A percentile compares a stretch with the other conserved stretches of the same genome.
These are phyloP conservation scores for Eulemur rubriventer DNA, from an alignment of 2,797 vertebrate genomes.

Conservation along the genomic window DNA sequence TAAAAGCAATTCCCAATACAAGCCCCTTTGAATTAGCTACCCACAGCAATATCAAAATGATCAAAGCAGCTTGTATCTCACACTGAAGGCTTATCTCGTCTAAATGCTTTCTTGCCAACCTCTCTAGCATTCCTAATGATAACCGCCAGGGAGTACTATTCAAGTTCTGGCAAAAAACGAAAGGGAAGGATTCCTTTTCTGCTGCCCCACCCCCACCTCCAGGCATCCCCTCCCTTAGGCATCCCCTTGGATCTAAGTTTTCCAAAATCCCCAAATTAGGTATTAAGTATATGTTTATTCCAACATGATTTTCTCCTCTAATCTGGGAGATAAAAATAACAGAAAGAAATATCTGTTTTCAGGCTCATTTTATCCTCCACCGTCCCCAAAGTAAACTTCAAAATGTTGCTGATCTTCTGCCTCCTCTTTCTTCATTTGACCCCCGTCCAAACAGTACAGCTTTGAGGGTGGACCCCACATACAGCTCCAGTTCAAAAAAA, in stretches of 20 bases:
- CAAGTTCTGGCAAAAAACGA: neutral
- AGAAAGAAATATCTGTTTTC: slow-evolving; percentile 53
- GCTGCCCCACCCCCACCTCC: too few relatives aligned
- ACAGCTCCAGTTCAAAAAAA: neutral
- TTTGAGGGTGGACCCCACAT: neutral
- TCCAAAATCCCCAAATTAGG: slow-evolving; percentile 74
- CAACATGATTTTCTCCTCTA: slow-evolving; percentile 60
- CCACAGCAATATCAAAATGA: neutral
- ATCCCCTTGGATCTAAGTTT: slow-evolving; percentile 28
- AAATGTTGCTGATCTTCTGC: neutral
- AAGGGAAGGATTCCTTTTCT: neutral
- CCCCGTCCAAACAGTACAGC: slow-evolving; percentile 21
- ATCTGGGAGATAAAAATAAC: slow-evolving; percentile 74
- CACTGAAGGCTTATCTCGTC: neutral
- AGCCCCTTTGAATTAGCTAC: neutral
- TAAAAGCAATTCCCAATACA: neutral
- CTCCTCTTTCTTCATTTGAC: slow-evolving; percentile 54
- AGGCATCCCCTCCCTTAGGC: neutral
- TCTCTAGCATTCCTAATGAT: neutral
- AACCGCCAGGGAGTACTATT: neutral
- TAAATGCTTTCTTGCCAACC: neutral
- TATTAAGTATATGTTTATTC: slow-evolving; percentile 74
- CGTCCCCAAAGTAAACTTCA: slow-evolving; percentile 66
- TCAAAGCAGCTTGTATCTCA: slow-evolving; percentile 2
- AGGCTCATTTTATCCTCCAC: slow-evolving; percentile 44